Percentiles rank a stretch among this genome's conserved stretches.
phyloP scores from a whole-genome alignment of 2,888 invertebrate species.

The Amitus sp. region DNA sequence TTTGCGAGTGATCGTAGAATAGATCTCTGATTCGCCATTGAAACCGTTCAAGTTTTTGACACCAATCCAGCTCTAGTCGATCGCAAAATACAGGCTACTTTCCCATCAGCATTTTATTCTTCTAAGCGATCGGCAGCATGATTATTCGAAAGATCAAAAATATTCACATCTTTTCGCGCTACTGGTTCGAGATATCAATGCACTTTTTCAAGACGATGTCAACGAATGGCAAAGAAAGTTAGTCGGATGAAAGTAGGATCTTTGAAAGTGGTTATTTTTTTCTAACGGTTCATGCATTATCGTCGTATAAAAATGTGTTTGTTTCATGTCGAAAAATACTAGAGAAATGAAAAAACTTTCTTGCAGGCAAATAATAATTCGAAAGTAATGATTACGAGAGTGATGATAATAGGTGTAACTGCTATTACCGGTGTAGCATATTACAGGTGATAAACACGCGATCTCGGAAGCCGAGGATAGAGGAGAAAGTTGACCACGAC shows the following conservation, averaged over 20 bases:
- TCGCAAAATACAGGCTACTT: too few species aligned
- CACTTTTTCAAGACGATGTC: neutral
- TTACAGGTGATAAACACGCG: constrained; percentile 46
- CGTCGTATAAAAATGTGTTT: too few species aligned
- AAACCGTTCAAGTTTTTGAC: neutral
- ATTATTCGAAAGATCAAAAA: neutral
- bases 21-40: neutral
- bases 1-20: constrained; percentile 6
- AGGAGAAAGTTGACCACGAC: constrained; percentile 59
- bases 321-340: too few species aligned
- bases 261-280: too few species aligned
- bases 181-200: constrained; percentile 1
- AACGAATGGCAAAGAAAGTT: neutral
- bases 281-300: too few species aligned
- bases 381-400: neutral
- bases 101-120: too few species aligned
- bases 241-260: neutral
- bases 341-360: too few species aligned
- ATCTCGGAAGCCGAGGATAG: constrained; percentile 48
- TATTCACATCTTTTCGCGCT: too few species aligned
- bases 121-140: too few species aligned
- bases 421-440: constrained; percentile 27
- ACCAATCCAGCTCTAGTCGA: neutral
- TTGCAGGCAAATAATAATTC: too few species aligned
- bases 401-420: constrained; percentile 17